Percentiles rank a stretch among this genome's conserved stretches.
phyloP scores from a whole-genome alignment of 35 echinoderm and acorn worm genomes.

The Anneissia japonica region DNA sequence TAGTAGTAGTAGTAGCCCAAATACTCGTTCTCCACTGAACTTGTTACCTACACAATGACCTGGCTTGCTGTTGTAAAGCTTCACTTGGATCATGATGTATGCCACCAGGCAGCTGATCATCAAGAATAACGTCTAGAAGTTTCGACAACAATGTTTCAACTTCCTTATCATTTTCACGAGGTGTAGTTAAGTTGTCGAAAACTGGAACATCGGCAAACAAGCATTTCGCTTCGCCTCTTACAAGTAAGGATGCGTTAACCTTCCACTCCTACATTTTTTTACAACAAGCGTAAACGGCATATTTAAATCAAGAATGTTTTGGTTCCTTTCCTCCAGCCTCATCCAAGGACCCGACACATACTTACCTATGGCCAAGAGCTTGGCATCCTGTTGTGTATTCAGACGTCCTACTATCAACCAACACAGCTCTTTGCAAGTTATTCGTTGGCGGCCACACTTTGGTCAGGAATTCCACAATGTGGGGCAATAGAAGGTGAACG shows the following conservation, averaged over 20 bases:
- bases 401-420: not conserved
- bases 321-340: not conserved
- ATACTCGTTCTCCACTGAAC: conserved; percentile 12
- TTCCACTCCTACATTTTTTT: no score
- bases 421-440: not conserved
- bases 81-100: not conserved
- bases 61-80: not conserved
- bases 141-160: not conserved
- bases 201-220: no score
- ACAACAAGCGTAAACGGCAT: not conserved
- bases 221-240: no score
- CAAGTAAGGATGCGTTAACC: no score
- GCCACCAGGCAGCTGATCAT: conserved; percentile 14
- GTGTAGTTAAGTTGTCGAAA: no score
- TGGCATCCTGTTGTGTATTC: not conserved
- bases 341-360: conserved; percentile 13
- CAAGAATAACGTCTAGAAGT: conserved; percentile 3
- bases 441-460: not conserved
- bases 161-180: no score
- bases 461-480: not conserved
- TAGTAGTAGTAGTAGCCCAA: not conserved
- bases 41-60: conserved; percentile 4
- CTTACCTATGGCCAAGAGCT: not conserved
- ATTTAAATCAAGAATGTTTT: conserved; percentile 20
- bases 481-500: not conserved